A percentile compares a stretch with the other conserved stretches of the same genome.
Conservation (phyloP, 2,888 invertebrate species). For the Mythimna ferrago region DNA sequence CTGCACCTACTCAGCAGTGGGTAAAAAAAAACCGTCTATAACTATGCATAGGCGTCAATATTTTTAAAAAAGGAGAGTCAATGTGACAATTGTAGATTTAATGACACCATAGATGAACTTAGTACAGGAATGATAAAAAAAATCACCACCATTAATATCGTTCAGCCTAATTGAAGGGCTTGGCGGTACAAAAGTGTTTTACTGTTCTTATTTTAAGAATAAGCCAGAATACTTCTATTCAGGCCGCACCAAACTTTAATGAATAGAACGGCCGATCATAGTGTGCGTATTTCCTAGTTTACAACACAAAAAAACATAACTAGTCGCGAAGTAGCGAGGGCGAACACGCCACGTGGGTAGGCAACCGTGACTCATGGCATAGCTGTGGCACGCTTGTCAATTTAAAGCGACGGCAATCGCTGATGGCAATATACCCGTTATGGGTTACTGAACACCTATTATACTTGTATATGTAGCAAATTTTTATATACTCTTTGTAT, state of each 20-base stretch:
- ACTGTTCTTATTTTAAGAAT: conserved; percentile 7
- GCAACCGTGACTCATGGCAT: conserved; percentile 75
- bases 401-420: conserved; percentile 51
- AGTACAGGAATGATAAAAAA: not conserved
- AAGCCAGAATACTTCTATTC: conserved; percentile 1
- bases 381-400: conserved; percentile 61
- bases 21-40: not conserved
- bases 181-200: not conserved
- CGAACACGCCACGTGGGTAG: conserved; percentile 73
- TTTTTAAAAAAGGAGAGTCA: not conserved
- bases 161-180: conserved; percentile 25
- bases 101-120: conserved; percentile 10
- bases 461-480: conserved; percentile 43
- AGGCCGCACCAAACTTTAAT: conserved; percentile 12
- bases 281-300: conserved; percentile 59
- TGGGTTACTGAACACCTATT: conserved; percentile 46
- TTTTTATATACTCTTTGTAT: conserved; percentile 26
- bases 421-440: conserved; percentile 53
- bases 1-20: not conserved
- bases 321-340: conserved; percentile 61
- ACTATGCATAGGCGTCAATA: not conserved
- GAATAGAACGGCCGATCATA: conserved; percentile 41
- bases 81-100: not conserved
- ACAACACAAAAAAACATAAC: conserved; percentile 63
- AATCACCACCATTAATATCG: not conserved